phyloP scores from a whole-genome alignment of 2,797 vertebrate species.

The Diplodus sargus region DNA sequence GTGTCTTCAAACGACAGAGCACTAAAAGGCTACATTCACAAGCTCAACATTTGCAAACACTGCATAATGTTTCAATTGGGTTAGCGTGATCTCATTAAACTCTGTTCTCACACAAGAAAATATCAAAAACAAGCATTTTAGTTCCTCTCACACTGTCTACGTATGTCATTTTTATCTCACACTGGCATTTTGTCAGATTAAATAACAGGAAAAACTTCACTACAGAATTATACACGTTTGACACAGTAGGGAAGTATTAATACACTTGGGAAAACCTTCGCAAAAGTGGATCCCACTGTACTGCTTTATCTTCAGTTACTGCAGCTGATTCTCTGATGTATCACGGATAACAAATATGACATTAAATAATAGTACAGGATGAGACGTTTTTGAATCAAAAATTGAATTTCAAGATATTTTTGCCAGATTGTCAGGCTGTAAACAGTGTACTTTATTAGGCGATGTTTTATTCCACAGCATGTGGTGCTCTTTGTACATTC shows the following conservation, averaged over 20 bases:
- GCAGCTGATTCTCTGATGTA: slow-evolving; percentile 10
- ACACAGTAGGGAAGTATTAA: slow-evolving; percentile 18
- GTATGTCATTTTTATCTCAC: slow-evolving; percentile 1
- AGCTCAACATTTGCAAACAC: slow-evolving; percentile 44
- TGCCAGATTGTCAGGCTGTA: slow-evolving; percentile 69
- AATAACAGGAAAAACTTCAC: slow-evolving; percentile 31
- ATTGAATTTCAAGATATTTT: slow-evolving; percentile 38
- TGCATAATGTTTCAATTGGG: slow-evolving; percentile 39
- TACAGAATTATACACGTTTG: slow-evolving; percentile 27
- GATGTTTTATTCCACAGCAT: slow-evolving; percentile 39
- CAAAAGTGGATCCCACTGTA: slow-evolving; percentile 21
- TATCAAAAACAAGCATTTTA: slow-evolving; percentile 30
- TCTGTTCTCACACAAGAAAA: slow-evolving; percentile 27
- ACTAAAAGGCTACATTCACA: slow-evolving; percentile 49
- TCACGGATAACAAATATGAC: slow-evolving; percentile 12
- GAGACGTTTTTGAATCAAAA: slow-evolving; percentile 32
- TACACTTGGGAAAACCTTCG: slow-evolving; percentile 24
- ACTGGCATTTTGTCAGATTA: background rate
- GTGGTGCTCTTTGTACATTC: slow-evolving; percentile 67
- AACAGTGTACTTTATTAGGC: slow-evolving; percentile 66
- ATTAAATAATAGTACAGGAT: slow-evolving; percentile 25
- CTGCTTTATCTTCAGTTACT: slow-evolving; percentile 1
- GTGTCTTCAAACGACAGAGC: slow-evolving; percentile 24
- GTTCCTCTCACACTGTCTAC: slow-evolving; percentile 20
- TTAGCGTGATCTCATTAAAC: background rate